Percentiles rank a stretch among this genome's conserved stretches.
Evolutionary conservation across 2,113 vertebrate genomes (phyloP).

Genomic region (Boleophthalmus pectinirostris): DNA sequence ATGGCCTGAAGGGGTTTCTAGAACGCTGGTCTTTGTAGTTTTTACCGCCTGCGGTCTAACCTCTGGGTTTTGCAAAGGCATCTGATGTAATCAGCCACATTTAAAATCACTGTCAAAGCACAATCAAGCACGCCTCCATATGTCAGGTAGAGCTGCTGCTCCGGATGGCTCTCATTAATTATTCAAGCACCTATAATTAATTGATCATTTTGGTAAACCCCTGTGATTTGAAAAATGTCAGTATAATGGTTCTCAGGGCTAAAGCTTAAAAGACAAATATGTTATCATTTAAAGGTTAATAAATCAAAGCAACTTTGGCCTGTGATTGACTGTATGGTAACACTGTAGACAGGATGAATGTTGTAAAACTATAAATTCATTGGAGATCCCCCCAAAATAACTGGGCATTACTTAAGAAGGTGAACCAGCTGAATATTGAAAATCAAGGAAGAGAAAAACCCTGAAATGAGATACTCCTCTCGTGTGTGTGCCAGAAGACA

Average conservation of each 20-base stretch:
- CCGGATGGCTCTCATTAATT: slow-evolving; percentile 4
- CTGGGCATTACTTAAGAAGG: not conserved
- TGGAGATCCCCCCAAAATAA: not conserved
- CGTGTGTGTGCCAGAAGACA: not conserved
- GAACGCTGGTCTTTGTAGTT: slow-evolving; percentile 52
- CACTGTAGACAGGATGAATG: not conserved
- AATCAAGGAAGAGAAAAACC: not conserved
- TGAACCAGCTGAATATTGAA: not conserved
- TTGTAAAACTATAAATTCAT: not conserved
- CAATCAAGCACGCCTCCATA: slow-evolving; percentile 28
- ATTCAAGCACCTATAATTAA: slow-evolving; percentile 7
- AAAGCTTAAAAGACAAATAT: not conserved
- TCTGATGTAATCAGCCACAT: slow-evolving; percentile 34
- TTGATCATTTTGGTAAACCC: slow-evolving; percentile 3
- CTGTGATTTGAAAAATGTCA: slow-evolving; percentile 11
- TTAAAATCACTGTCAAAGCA: slow-evolving; percentile 27
- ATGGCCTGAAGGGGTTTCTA: slow-evolving; percentile 51
- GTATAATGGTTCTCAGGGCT: not conserved
- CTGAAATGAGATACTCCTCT: not conserved
- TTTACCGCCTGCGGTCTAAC: slow-evolving; percentile 35
- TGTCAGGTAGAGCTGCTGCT: slow-evolving; percentile 14
- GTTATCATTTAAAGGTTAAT: not conserved
- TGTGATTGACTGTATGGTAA: not conserved
- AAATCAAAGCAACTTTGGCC: not conserved
- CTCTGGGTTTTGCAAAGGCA: slow-evolving; percentile 39